These are phyloP conservation scores for Centropus unirufus DNA, from an alignment of 2,113 vertebrate genomes.

Conservation along the genomic window DNA sequence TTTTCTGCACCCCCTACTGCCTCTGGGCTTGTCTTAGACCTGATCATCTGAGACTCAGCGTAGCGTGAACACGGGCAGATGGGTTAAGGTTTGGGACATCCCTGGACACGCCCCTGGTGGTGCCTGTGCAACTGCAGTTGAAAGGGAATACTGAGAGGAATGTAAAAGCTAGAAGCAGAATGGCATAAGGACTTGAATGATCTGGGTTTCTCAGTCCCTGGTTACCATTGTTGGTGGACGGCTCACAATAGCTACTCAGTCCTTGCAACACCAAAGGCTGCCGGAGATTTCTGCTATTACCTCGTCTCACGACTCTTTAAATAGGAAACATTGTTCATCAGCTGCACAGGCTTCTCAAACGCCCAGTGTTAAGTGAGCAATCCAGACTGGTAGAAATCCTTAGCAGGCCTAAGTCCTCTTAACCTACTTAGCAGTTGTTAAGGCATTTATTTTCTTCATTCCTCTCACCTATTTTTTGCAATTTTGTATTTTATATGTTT, in stretches of 20 bases:
- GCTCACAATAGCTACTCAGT: neutral
- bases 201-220: neutral
- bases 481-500: constrained; percentile 11
- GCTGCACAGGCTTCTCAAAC: neutral
- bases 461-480: neutral
- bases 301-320: neutral
- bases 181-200: neutral
- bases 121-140: neutral
- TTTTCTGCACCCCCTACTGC: neutral
- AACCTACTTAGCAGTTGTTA: neutral
- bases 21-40: neutral
- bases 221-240: neutral
- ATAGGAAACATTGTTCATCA: neutral
- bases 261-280: neutral
- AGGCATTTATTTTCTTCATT: neutral
- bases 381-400: neutral
- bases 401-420: neutral
- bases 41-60: neutral
- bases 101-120: neutral
- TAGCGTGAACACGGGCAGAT: neutral
- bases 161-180: neutral
- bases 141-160: neutral
- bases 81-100: neutral
- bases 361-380: neutral
- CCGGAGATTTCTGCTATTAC: neutral